phyloP scores from a whole-genome alignment of 2,797 vertebrate genomes.

The Anomalospiza imberbis region DNA sequence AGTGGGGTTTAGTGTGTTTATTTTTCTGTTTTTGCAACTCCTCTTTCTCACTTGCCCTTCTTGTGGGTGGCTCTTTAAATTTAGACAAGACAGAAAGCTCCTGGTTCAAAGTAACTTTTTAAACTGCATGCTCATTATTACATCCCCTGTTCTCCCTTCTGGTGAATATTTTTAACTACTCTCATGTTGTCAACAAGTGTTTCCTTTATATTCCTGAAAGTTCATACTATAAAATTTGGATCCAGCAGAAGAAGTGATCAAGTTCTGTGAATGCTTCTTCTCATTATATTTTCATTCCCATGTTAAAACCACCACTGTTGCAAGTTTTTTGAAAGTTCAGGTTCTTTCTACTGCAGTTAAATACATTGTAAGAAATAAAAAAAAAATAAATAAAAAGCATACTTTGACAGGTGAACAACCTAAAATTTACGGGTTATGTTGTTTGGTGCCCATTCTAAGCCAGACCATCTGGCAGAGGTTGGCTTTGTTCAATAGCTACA shows the following conservation, averaged over 20 bases:
- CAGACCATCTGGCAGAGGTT: not conserved
- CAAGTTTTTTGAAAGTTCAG: not conserved
- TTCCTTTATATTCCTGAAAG: not conserved
- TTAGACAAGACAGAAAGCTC: not conserved
- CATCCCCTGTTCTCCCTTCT: not conserved
- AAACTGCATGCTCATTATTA: fast-evolving
- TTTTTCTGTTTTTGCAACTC: not conserved
- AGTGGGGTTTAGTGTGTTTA: not conserved
- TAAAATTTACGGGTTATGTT: not conserved
- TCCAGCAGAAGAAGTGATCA: not conserved
- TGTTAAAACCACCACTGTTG: not conserved
- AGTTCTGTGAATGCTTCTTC: not conserved
- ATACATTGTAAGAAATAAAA: not conserved
- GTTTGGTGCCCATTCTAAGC: not conserved
- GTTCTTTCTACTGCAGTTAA: not conserved
- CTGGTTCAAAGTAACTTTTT: not conserved
- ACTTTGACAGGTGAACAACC: not conserved
- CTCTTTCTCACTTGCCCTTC: not conserved
- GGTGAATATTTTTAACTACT: not conserved
- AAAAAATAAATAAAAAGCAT: not conserved
- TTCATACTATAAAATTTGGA: not conserved
- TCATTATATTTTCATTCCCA: not conserved
- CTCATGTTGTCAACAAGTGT: not conserved
- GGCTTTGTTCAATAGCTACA: not conserved
- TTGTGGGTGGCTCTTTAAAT: not conserved